A percentile compares a stretch with the other conserved stretches of the same genome.
phyloP scores from a whole-genome alignment of 2,888 invertebrate genomes.

The Nasonia oneida region DNA sequence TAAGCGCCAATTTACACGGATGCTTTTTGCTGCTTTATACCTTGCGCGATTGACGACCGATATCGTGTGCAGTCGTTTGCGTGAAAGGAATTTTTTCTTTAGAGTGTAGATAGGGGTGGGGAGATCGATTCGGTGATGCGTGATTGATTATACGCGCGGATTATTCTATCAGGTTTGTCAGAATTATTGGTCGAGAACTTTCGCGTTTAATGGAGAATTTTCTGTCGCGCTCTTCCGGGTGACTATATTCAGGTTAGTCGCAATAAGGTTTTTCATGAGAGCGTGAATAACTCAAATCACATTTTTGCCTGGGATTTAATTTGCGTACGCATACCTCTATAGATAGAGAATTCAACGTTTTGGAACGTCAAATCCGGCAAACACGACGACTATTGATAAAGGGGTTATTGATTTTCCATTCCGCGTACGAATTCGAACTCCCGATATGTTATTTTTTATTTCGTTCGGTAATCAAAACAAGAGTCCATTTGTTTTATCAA shows the following conservation, averaged over 20 bases:
- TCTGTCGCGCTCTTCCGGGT: not conserved
- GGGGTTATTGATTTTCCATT: not conserved
- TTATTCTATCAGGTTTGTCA: not conserved
- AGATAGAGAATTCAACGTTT: too few species aligned
- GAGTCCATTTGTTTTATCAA: conserved; percentile 4
- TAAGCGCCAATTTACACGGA: not conserved
- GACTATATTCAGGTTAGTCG: too few species aligned
- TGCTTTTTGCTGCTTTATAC: not conserved
- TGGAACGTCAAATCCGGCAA: not conserved
- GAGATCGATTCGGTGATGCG: not conserved
- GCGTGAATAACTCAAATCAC: too few species aligned
- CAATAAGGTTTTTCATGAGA: not conserved
- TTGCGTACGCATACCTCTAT: too few species aligned
- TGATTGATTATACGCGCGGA: not conserved
- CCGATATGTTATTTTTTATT: not conserved
- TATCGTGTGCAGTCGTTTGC: not conserved
- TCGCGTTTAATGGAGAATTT: not conserved
- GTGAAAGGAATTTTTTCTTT: not conserved
- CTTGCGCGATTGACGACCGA: not conserved
- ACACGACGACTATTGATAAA: not conserved
- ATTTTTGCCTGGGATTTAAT: too few species aligned
- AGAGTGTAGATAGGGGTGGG: not conserved
- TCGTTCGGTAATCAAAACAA: conserved; percentile 1
- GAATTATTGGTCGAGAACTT: not conserved
- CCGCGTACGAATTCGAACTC: not conserved